Percentiles rank a stretch among this genome's conserved stretches.
Evolutionary conservation across 2,888 invertebrate genomes (phyloP).

Genomic region (Taenaris catops): DNA sequence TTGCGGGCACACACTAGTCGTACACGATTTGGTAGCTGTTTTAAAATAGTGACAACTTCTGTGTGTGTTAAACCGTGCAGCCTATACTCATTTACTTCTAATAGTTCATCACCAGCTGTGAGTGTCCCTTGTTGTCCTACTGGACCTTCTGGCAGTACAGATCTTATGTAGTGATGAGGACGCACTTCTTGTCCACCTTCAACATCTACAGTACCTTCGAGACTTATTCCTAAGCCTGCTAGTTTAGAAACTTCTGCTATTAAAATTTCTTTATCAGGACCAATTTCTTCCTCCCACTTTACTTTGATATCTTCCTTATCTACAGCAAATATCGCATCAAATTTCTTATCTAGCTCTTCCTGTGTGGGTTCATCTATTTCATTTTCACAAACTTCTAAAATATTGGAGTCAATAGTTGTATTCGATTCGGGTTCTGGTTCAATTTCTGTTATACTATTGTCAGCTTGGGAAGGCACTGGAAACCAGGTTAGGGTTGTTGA

Average conservation of each 20-base stretch:
- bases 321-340: constrained; percentile 80
- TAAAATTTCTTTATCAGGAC: constrained; percentile 91
- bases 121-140: constrained; percentile 95
- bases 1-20: constrained; percentile 93
- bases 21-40: constrained; percentile 94
- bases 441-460: constrained; percentile 80
- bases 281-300: constrained; percentile 90
- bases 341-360: constrained; percentile 63
- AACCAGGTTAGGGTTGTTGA: constrained; percentile 92
- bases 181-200: constrained; percentile 97
- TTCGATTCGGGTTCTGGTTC: constrained; percentile 90
- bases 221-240: constrained; percentile 96
- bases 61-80: constrained; percentile 96
- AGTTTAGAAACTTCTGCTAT: constrained; percentile 96
- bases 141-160: constrained; percentile 97
- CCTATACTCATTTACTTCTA: constrained; percentile 96
- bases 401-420: constrained; percentile 89
- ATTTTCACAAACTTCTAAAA: constrained; percentile 77
- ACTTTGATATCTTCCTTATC: constrained; percentile 83
- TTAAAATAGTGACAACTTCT: constrained; percentile 97
- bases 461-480: constrained; percentile 86
- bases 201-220: constrained; percentile 99
- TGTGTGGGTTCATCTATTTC: constrained; percentile 71
- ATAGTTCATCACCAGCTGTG: constrained; percentile 96
- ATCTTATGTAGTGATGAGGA: constrained; percentile 99